These are phyloP conservation scores for Tipula lateralis DNA, from an alignment of 2,888 invertebrate species.

Conservation along the genomic window DNA sequence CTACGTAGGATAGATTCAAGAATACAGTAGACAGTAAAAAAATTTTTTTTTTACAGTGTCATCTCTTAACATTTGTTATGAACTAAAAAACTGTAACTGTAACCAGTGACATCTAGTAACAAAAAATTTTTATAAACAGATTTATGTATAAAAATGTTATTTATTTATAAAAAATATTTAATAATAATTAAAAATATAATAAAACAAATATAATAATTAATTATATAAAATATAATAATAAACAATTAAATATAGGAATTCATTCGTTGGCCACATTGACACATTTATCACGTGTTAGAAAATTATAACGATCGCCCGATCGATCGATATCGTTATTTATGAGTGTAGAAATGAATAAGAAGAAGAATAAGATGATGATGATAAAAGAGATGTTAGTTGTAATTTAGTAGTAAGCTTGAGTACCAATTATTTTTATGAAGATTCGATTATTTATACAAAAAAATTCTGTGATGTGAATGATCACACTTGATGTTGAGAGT, in stretches of 20 bases:
- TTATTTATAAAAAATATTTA: slow-evolving; percentile 1
- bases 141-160: neutral
- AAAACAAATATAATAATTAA: neutral
- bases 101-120: too few species aligned
- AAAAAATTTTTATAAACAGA: too few species aligned
- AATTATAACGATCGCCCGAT: neutral
- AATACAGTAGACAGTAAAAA: too few species aligned
- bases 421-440: neutral
- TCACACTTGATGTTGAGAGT: neutral
- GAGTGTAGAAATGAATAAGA: neutral
- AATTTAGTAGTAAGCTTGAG: neutral
- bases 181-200: slow-evolving; percentile 3
- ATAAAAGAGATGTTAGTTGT: neutral
- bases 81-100: too few species aligned
- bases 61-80: too few species aligned
- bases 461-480: neutral
- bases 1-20: too few species aligned
- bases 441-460: neutral
- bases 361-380: neutral
- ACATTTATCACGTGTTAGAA: neutral
- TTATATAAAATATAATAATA: neutral
- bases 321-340: neutral
- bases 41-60: too few species aligned
- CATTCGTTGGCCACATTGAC: slow-evolving; percentile 2
- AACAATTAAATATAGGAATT: slow-evolving; percentile 24